Base-by-base conservation (phyloP, 2,888 invertebrate species). In the Eucera pruinosa region DNA sequence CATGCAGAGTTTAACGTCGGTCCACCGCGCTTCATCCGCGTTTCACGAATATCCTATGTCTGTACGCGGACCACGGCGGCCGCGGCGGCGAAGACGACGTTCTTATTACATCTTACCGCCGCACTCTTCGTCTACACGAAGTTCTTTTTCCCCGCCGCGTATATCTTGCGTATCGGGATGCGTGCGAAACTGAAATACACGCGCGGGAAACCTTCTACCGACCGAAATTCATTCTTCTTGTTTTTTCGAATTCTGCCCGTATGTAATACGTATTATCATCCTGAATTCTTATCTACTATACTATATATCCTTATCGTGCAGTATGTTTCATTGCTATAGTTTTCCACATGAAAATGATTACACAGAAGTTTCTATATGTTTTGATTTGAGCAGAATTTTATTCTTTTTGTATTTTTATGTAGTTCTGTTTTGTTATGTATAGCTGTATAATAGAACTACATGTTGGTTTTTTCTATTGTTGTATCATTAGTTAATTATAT, bases 141-240 rank as follows among this genome's bases (percentile, higher is more conserved):
- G 27, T 64, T 64, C n/a, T n/a, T 43, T 43, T 58, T 20, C 4
- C 18, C 36, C 39, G 45, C 47, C 61, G 60, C 68, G 72, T 45
- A 39, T 43, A 23, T 18, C 30, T 64, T n/a, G 48, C 57, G 64
- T 52, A 43, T 20, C 23, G 55, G 27, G 48, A 50, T 64, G 68
- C 72, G 54, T 66, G 57, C 39, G 52, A 20, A 9, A 47, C 52
- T 43, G 36, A 25, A 61, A 3, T 33, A n/a, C 47, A 68, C 45
- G 66, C 78, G 78, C 79, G 79, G 79, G 79, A 80, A 80, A 80
- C 47, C 9, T 15, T 43, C 13, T n/a, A n/a, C 45, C 33, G 13
- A 20, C 27, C 43, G 18, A 20, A 36, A 50, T 52, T 39, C 9
- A 13, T 18, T 33, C 7, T 33, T 33, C 33, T 36, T 71, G 60